phyloP scores from a whole-genome alignment of 1,140 invertebrate species.

The Chlorops oryzae region DNA sequence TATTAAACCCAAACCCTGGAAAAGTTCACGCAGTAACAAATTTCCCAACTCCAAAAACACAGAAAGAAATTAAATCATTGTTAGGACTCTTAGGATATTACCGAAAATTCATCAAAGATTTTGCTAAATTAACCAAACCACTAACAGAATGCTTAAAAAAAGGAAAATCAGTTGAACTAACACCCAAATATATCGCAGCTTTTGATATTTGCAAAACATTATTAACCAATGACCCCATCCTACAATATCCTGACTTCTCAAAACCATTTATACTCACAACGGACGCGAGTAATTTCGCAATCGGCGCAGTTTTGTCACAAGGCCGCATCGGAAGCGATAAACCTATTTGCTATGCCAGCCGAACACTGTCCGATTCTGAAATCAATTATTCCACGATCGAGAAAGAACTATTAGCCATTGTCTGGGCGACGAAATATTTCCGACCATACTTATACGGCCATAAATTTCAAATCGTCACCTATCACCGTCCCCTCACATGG shows the following conservation, averaged over 20 bases:
- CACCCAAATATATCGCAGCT: constrained; percentile 18
- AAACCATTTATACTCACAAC: constrained; percentile 20
- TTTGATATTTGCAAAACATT: constrained; percentile 27
- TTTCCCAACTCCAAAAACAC: constrained; percentile 18
- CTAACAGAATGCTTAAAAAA: constrained; percentile 14
- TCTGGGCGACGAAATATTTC: constrained; percentile 42
- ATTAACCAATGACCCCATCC: constrained; percentile 34
- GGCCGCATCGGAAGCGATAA: constrained; percentile 20
- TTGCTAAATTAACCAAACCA: constrained; percentile 15
- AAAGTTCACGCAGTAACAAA: constrained; percentile 20
- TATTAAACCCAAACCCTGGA: constrained; percentile 22
- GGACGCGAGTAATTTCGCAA: constrained; percentile 21
- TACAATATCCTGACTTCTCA: constrained; percentile 22
- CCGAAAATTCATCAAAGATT: constrained; percentile 23
- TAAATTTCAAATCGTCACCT: constrained; percentile 36
- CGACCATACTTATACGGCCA: constrained; percentile 23
- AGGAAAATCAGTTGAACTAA: constrained; percentile 19
- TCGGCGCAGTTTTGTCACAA: constrained; percentile 36
- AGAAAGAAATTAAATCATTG: constrained; percentile 21
- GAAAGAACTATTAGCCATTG: constrained; percentile 48
- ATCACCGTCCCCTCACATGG: constrained; percentile 47
- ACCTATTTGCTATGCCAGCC: constrained; percentile 39
- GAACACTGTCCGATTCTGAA: constrained; percentile 38
- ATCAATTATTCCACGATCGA: constrained; percentile 46
- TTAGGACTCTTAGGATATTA: constrained; percentile 35